phyloP scores from a whole-genome alignment of 2,113 vertebrate genomes.

The Leucosticte australis region DNA sequence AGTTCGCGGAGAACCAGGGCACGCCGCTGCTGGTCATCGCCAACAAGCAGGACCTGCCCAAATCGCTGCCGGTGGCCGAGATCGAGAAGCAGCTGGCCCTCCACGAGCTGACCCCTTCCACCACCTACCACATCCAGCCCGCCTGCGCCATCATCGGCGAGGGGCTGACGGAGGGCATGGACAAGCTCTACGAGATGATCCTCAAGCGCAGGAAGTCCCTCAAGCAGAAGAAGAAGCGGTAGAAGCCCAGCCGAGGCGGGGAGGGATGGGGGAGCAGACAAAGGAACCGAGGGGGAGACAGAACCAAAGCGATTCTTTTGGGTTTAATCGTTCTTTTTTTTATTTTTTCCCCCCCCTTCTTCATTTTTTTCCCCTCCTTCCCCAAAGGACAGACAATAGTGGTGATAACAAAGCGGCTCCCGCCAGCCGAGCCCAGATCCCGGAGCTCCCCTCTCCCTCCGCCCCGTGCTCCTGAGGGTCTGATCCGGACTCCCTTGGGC shows the following conservation, averaged over 20 bases:
- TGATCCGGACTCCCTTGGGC: neutral
- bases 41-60: constrained; percentile 97
- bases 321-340: neutral
- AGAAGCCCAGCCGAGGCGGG: constrained; percentile 50
- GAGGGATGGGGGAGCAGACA: constrained; percentile 44
- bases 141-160: constrained; percentile 97
- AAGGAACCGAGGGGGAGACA: constrained; percentile 49
- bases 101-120: constrained; percentile 89
- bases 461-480: neutral
- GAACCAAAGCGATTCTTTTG: constrained; percentile 61
- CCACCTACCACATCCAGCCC: constrained; percentile 93
- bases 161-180: constrained; percentile 96
- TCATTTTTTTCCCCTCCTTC: neutral
- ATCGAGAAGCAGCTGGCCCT: constrained; percentile 95
- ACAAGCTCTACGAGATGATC: constrained; percentile 98
- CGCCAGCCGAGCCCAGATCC: constrained; percentile 22
- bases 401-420: constrained; percentile 43
- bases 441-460: neutral
- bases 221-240: constrained; percentile 96
- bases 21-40: constrained; percentile 95
- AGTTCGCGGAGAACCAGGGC: constrained; percentile 95
- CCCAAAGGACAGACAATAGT: constrained; percentile 20
- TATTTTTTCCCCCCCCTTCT: neutral
- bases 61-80: constrained; percentile 88
- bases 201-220: constrained; percentile 90